Base-by-base conservation (phyloP, 2,797 vertebrate genomes). In the Crocidura indochinensis region DNA sequence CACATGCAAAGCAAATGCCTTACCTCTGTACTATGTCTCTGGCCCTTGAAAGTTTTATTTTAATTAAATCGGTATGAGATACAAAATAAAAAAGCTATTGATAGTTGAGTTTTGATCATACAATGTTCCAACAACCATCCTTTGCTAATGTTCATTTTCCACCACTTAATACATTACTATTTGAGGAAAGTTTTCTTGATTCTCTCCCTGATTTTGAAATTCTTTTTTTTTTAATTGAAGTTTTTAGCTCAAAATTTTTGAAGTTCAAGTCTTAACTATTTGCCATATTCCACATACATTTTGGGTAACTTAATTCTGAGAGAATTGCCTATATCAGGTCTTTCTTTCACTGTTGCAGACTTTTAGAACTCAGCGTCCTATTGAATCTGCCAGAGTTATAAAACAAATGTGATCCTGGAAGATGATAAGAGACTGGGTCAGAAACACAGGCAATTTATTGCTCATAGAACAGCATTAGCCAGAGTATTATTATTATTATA, bases 331-430 rank as follows among this genome's bases (percentile, higher is more conserved):
- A 73, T 19, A 56, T 19, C 71, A 62, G 29, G 47, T 82, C 3
- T 76, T 90, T 68, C 19, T 78, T 60, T 85, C 19, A 62, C 29
- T 72, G 22, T 82, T 88, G 84, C 75, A 87, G 38, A 82, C 75
- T 90, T 76, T 72, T 7, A 87, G 62, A 22, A 68, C 10, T 27
- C 14, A 76, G 12, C 31, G 38, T 65, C 49, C 78, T 72, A 84
- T 24, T 87, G 68, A 87, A 49, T 20, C 20, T 91, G 38, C 10
- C 74, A 56, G 5, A 80, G 20, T 80, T 14, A 72, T 47, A 38
- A 56, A 20, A 60, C 56, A 60, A 60, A 60, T 60, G 15, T 20
- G 56, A 15, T 74, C 60, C 29, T 94, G 49, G 64, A 88, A 84
- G 29, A 69, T 71, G 64, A 71, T 27, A 44, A 4, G 26, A 91